Percentiles rank a stretch among this genome's conserved stretches.
Evolutionary conservation across 2,888 invertebrate genomes (phyloP).

Genomic region (Lottia scabra): DNA sequence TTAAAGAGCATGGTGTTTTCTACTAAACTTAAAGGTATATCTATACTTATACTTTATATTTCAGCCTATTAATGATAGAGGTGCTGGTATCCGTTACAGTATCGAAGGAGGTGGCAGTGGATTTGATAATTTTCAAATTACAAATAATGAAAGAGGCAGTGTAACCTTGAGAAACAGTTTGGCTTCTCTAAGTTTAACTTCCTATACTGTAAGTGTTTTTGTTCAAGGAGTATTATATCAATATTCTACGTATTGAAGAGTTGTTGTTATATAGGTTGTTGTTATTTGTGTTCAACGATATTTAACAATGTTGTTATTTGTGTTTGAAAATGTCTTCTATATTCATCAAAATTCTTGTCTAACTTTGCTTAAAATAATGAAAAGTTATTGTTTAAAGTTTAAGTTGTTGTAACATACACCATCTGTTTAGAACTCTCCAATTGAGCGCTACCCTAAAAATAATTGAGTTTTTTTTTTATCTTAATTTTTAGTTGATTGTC

Average conservation of each 20-base stretch:
- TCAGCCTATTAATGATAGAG: no score
- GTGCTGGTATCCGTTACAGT: not conserved
- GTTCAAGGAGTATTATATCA: not conserved
- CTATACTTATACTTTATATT: no score
- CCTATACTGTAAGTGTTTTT: not conserved
- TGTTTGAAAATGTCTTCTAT: no score
- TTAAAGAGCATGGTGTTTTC: no score
- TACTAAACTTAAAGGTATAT: no score
- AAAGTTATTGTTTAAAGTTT: no score
- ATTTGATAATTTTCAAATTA: not conserved
- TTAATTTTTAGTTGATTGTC: slow-evolving; percentile 45
- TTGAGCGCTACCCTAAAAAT: no score
- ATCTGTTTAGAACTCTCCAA: no score
- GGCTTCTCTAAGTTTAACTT: not conserved
- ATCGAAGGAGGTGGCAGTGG: not conserved
- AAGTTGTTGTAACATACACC: not conserved
- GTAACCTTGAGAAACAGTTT: not conserved
- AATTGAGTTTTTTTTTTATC: not conserved
- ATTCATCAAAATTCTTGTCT: no score
- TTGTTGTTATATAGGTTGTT: not conserved
- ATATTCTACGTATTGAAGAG: not conserved
- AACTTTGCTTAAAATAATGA: no score
- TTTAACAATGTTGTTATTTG: no score
- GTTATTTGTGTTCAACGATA: no score
- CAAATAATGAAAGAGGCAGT: not conserved